Conservation (phyloP, 2,113 vertebrate species). For the Lathamus discolor region DNA sequence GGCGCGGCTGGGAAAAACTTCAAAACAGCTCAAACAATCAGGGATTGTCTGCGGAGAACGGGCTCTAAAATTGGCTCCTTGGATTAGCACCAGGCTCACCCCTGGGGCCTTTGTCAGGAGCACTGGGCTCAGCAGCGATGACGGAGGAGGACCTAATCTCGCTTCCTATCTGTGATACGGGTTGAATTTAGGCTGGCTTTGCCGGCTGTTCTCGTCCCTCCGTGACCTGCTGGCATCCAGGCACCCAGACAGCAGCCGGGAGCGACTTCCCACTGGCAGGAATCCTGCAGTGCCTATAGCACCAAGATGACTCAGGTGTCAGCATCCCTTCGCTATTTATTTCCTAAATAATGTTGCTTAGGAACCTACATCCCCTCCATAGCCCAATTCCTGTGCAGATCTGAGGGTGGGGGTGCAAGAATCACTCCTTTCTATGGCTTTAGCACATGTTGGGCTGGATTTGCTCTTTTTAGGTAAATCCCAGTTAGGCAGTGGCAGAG, state of each 20-base stretch:
- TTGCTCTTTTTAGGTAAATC: not conserved
- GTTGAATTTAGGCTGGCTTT: not conserved
- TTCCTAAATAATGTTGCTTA: rapidly evolving
- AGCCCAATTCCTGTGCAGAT: not conserved
- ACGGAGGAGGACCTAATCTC: conserved; percentile 50
- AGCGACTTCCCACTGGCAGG: not conserved
- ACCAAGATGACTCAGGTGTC: not conserved
- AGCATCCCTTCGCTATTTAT: not conserved
- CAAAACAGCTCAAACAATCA: conserved; percentile 64
- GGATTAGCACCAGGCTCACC: conserved; percentile 42
- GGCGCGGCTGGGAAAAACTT: conserved; percentile 54
- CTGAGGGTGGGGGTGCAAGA: not conserved
- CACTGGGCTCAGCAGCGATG: not conserved
- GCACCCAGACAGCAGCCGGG: not conserved
- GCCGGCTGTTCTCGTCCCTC: not conserved
- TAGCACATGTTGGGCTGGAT: not conserved
- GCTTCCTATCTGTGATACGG: conserved; percentile 24
- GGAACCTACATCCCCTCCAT: rapidly evolving
- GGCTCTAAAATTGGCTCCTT: conserved; percentile 65
- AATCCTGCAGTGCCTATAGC: not conserved
- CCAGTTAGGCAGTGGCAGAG: not conserved
- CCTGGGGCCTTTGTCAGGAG: conserved; percentile 44
- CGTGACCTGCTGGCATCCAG: not conserved
- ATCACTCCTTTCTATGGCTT: not conserved
- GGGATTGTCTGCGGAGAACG: conserved; percentile 51